These are phyloP conservation scores for Acronicta aceris DNA, from an alignment of 2,888 invertebrate species.

Conservation along the genomic window DNA sequence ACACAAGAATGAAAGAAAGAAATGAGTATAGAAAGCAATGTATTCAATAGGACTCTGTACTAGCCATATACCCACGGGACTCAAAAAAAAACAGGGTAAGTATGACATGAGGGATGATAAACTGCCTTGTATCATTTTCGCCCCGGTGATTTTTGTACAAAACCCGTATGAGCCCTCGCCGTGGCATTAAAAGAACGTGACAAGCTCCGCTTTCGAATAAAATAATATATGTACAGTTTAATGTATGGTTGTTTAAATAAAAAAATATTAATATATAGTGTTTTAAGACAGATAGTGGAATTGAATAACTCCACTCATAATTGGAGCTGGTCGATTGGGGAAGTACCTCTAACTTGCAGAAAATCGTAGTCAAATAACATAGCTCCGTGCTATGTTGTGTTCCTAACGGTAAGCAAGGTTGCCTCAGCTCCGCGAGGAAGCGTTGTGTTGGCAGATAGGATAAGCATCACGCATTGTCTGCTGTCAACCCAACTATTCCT, in stretches of 20 bases:
- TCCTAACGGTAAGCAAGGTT: too few relatives aligned
- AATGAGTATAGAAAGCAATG: neutral
- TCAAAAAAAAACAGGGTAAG: slow-evolving; percentile 64
- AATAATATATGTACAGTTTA: slow-evolving; percentile 16
- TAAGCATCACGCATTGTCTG: too few relatives aligned
- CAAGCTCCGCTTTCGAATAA: slow-evolving; percentile 50
- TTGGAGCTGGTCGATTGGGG: too few relatives aligned
- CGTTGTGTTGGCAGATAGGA: too few relatives aligned
- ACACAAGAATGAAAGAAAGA: neutral
- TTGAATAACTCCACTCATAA: too few relatives aligned
- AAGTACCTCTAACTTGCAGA: too few relatives aligned
- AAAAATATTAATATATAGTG: too few relatives aligned
- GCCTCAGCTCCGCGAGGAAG: too few relatives aligned
- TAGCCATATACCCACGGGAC: slow-evolving; percentile 11
- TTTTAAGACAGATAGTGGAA: too few relatives aligned
- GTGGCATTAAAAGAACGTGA: slow-evolving; percentile 54
- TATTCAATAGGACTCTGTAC: neutral
- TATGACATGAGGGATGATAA: slow-evolving; percentile 74
- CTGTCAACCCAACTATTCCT: too few relatives aligned
- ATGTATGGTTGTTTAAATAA: slow-evolving; percentile 44
- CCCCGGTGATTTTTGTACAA: slow-evolving; percentile 64
- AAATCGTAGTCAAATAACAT: too few relatives aligned
- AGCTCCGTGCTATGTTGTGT: too few relatives aligned
- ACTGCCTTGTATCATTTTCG: slow-evolving; percentile 70
- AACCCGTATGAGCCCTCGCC: slow-evolving; percentile 52